Base-by-base conservation (phyloP, 1,140 invertebrate species). In the Ericerus pela region DNA sequence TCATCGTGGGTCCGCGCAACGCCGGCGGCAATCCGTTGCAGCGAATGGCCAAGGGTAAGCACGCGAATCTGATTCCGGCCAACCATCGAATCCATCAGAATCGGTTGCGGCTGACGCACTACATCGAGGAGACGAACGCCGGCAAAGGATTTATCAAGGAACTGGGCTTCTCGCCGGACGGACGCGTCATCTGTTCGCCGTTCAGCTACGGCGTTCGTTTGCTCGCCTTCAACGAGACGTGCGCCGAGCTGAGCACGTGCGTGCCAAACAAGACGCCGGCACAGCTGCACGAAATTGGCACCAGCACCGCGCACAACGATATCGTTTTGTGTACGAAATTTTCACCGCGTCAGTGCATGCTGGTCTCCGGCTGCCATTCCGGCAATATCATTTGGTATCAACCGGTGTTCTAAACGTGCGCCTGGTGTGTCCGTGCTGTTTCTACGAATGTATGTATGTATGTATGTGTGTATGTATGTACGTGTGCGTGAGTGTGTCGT, bases 321-420 rank as follows among this genome's bases (percentile, higher is more conserved):
- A 81, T 86, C 53, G 89, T 94, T n/a, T 79, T 94, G 20, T 85
- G 87, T 66, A 88, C 87, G 53, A 90, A 88, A 70, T 95, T 94
- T 68, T 91, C 84, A 53, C 90, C 90, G 0, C 76, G 75, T 5
- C 83, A 92, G 66, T 84, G 81, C 64, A 70, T 90, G 57, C 74
- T 93, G 5, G 90, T 91, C 2, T 88, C 87, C 6, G 90, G 90
- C 12, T 94, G 90, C 70, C 76, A 91, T 2, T 78, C 80, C 52
- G 89, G 91, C 2, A 81, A 84, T 64, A 83, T 94, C 47, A 80
- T 84, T 27, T 95, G 90, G 84, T 87, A 93, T 71, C 84, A 90
- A 60, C 90, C 90, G 10, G 73, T 79, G 30, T 68, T 80, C 59
- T 80, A 74, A 70, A 38, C 8, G n/a, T 10, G 31, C n/a, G n/a